These are phyloP conservation scores for Aspidapion aeneum DNA, from an alignment of 2,888 invertebrate species.

Conservation along the genomic window DNA sequence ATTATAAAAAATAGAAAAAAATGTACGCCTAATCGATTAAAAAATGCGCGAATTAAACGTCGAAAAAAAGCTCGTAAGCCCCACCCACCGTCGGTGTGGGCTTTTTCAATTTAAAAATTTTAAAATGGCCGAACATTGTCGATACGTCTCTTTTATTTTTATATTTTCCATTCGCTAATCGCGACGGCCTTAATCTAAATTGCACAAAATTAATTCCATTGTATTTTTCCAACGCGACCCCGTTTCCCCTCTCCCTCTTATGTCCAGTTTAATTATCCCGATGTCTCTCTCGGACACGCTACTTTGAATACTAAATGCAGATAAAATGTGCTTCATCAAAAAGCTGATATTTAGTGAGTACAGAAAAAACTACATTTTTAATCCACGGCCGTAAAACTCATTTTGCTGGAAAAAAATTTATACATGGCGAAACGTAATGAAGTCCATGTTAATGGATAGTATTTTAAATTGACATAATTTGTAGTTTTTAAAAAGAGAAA, in stretches of 20 bases:
- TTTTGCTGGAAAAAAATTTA: too few species aligned
- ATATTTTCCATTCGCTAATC: constrained; percentile 19
- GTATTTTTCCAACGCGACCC: constrained; percentile 31
- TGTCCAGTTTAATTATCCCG: not conserved
- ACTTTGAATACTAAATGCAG: not conserved
- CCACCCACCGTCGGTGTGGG: not conserved
- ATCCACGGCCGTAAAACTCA: not conserved
- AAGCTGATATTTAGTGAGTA: constrained; percentile 18
- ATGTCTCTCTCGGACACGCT: not conserved
- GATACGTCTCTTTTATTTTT: constrained; percentile 20
- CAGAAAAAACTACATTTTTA: not conserved
- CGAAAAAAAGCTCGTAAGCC: not conserved
- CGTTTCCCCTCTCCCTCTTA: not conserved
- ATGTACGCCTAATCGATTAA: not conserved
- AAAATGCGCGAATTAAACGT: not conserved
- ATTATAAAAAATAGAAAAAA: not conserved
- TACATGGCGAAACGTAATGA: too few species aligned
- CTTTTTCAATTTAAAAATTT: constrained; percentile 13
- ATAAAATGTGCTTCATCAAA: constrained; percentile 21
- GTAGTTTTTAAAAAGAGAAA: too few species aligned
- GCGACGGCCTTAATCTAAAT: constrained; percentile 44
- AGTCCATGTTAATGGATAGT: too few species aligned
- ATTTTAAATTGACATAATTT: too few species aligned
- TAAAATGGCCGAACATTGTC: constrained; percentile 10
- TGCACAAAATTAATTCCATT: constrained; percentile 50